phyloP scores from a whole-genome alignment of 2,113 vertebrate genomes.

The Vidua macroura region DNA sequence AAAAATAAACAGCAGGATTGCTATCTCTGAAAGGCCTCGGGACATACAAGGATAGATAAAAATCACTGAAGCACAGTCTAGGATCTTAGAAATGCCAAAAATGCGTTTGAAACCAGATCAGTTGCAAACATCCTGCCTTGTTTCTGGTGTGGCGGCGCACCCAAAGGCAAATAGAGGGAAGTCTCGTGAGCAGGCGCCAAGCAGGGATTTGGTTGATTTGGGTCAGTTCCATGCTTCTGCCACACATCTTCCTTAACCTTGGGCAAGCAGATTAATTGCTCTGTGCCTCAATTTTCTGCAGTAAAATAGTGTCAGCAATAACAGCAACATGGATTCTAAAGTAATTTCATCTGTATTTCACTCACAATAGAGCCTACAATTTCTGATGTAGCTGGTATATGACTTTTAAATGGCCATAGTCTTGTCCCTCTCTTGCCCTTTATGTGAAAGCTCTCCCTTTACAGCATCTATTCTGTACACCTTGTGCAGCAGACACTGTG shows the following conservation, averaged over 20 bases:
- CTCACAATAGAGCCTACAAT: neutral
- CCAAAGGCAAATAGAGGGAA: neutral
- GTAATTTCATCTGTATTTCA: neutral
- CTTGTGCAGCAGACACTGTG: neutral
- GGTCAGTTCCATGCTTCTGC: neutral
- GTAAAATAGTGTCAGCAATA: neutral
- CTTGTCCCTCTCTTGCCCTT: neutral
- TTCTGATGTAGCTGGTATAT: neutral
- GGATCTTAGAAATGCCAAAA: constrained; percentile 42
- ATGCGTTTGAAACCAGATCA: constrained; percentile 2
- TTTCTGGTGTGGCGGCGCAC: neutral
- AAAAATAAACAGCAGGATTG: neutral
- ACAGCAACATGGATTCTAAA: neutral
- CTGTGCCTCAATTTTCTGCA: neutral
- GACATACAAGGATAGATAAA: constrained; percentile 20
- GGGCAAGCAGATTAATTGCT: neutral
- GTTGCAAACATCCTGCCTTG: neutral
- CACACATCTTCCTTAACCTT: neutral
- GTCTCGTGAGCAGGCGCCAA: neutral
- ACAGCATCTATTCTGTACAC: neutral
- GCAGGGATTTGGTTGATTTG: neutral
- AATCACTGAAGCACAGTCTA: constrained; percentile 14
- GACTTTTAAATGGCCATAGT: neutral
- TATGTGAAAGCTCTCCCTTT: neutral
- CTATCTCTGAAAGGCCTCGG: neutral